phyloP scores from a whole-genome alignment of 37 sponge, comb jelly and placozoan species.

The Oscarella lobularis region DNA sequence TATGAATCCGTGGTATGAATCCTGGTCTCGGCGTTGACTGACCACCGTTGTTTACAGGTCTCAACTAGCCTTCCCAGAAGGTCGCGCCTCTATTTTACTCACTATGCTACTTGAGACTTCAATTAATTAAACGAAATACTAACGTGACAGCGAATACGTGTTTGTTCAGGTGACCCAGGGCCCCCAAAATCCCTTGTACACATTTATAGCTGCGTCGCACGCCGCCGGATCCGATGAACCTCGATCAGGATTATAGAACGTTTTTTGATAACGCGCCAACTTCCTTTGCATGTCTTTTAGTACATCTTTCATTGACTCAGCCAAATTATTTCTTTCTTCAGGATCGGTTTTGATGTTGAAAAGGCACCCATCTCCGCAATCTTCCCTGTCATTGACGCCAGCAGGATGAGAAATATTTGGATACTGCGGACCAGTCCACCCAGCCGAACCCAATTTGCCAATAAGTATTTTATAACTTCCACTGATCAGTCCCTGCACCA shows the following conservation, averaged over 20 bases:
- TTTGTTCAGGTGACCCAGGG: no score
- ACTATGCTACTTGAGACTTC: no score
- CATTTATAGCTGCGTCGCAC: slow-evolving; percentile 7
- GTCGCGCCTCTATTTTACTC: no score
- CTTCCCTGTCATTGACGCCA: background rate
- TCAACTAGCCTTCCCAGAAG: no score
- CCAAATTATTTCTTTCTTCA: slow-evolving; percentile 7
- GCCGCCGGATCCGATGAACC: slow-evolving; percentile 1
- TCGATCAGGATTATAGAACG: slow-evolving; percentile 16
- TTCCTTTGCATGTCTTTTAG: slow-evolving; percentile 20
- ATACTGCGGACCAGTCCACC: slow-evolving; percentile 22
- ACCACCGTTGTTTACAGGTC: no score
- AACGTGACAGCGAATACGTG: no score
- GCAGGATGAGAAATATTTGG: slow-evolving; percentile 1
- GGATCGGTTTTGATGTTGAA: slow-evolving; percentile 19
- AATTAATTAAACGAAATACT: no score
- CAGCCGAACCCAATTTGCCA: background rate
- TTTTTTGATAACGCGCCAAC: background rate
- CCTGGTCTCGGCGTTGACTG: no score
- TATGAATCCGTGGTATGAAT: no score
- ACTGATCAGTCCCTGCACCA: slow-evolving; percentile 11
- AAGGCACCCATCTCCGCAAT: slow-evolving; percentile 6
- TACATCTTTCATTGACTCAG: background rate
- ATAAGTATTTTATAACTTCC: slow-evolving; percentile 15
- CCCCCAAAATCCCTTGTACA: slow-evolving; percentile 1